Percentiles rank a stretch among this genome's conserved stretches.
Conservation (phyloP, 2,888 invertebrate genomes). For the Heteromyza rotundicornis region DNA sequence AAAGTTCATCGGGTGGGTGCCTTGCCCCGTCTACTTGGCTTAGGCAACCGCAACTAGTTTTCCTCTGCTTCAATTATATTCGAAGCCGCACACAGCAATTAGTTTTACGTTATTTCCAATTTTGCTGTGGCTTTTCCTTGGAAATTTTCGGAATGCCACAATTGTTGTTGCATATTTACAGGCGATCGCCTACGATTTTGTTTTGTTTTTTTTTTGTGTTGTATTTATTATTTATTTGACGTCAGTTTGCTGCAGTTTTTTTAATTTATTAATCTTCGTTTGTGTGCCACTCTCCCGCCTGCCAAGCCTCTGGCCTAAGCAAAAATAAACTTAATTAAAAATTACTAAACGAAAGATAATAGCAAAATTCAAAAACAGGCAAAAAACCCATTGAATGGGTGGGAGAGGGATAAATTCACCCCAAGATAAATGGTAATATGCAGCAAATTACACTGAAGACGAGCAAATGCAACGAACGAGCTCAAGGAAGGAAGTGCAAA, state of each 20-base stretch:
- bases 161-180: neutral
- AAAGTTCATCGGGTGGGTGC: no score
- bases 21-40: no score
- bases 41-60: no score
- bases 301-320: neutral
- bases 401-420: neutral
- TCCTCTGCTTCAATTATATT: no score
- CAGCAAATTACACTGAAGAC: neutral
- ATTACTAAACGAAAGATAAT: conserved; percentile 9
- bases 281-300: neutral
- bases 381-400: no score
- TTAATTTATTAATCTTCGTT: neutral
- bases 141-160: neutral
- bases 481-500: neutral
- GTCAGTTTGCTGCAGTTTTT: no score
- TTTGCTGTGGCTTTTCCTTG: neutral
- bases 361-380: no score
- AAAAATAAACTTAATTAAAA: conserved; percentile 6
- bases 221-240: no score
- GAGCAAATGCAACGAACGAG: neutral
- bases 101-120: neutral
- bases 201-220: conserved; percentile 1
- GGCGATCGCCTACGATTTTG: neutral
- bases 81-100: neutral
- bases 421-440: conserved; percentile 1